phyloP scores from a whole-genome alignment of 2,113 vertebrate species.

The Butorides virescens region DNA sequence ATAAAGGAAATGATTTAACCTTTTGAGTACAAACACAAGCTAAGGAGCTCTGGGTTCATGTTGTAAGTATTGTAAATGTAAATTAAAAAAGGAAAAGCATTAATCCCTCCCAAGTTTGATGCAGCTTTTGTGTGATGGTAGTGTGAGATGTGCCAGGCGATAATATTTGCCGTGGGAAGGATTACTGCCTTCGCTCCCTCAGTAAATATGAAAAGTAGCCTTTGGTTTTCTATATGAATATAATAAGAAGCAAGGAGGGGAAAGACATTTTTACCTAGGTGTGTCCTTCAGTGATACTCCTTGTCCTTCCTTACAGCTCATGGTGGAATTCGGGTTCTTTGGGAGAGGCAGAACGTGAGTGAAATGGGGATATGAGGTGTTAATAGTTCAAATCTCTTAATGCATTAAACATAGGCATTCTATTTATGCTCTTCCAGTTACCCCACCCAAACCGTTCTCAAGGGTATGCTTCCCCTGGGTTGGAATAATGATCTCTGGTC shows the following conservation, averaged over 20 bases:
- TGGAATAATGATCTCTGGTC: slow-evolving; percentile 27
- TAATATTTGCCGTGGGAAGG: not conserved
- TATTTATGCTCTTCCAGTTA: slow-evolving; percentile 32
- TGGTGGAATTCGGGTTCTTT: not conserved
- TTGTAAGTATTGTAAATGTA: not conserved
- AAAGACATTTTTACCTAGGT: not conserved
- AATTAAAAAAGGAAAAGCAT: not conserved
- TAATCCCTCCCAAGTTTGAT: not conserved
- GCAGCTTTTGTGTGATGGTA: not conserved
- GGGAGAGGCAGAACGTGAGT: not conserved
- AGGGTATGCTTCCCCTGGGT: not conserved
- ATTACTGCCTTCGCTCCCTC: not conserved
- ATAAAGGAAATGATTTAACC: slow-evolving; percentile 15
- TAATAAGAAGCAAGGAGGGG: not conserved
- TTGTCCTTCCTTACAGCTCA: not conserved
- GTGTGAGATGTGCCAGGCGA: not conserved
- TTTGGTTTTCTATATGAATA: not conserved
- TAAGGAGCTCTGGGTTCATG: not conserved
- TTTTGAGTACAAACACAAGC: not conserved
- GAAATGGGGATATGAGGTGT: not conserved
- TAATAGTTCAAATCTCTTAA: slow-evolving; percentile 36
- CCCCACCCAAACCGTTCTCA: not conserved
- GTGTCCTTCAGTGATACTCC: not conserved
- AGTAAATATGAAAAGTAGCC: not conserved
- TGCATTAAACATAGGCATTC: not conserved